A percentile compares a stretch with the other conserved stretches of the same genome.
phyloP scores from a whole-genome alignment of 2,797 vertebrate genomes.

The Pseudochaenichthys georgianus region DNA sequence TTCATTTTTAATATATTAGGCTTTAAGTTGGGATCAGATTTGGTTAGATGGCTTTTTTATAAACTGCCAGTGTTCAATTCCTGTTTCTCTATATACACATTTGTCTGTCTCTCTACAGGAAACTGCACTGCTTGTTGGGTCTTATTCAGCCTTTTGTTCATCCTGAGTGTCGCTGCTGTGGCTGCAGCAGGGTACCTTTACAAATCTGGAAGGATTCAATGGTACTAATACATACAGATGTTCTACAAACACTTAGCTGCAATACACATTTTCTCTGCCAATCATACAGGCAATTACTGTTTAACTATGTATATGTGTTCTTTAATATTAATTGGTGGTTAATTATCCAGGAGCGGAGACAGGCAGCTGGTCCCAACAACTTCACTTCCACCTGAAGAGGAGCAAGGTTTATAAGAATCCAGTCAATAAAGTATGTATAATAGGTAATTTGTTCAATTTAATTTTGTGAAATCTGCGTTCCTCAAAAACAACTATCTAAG shows the following conservation, averaged over 20 bases:
- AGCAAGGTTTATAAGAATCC: rapidly evolving
- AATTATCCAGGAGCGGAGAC: neutral
- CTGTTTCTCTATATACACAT: neutral
- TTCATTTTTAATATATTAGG: too few relatives aligned
- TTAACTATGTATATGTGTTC: neutral
- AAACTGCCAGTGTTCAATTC: neutral
- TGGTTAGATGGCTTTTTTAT: neutral
- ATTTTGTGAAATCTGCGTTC: too few relatives aligned
- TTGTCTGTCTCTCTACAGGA: constrained; percentile 24
- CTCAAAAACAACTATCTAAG: too few relatives aligned
- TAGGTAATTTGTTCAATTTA: neutral
- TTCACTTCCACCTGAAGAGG: rapidly evolving
- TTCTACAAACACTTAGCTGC: neutral
- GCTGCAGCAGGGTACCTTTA: neutral
- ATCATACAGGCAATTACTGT: neutral
- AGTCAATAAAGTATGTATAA: rapidly evolving
- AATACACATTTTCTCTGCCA: neutral
- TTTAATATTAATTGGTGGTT: neutral
- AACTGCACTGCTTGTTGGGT: rapidly evolving
- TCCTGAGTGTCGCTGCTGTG: neutral
- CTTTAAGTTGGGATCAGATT: neutral
- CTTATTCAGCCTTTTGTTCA: neutral
- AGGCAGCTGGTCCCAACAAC: rapidly evolving
- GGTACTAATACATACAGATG: neutral
- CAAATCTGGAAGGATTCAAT: rapidly evolving